Conservation (phyloP, 2,113 vertebrate genomes). For the Varanus salvator region DNA sequence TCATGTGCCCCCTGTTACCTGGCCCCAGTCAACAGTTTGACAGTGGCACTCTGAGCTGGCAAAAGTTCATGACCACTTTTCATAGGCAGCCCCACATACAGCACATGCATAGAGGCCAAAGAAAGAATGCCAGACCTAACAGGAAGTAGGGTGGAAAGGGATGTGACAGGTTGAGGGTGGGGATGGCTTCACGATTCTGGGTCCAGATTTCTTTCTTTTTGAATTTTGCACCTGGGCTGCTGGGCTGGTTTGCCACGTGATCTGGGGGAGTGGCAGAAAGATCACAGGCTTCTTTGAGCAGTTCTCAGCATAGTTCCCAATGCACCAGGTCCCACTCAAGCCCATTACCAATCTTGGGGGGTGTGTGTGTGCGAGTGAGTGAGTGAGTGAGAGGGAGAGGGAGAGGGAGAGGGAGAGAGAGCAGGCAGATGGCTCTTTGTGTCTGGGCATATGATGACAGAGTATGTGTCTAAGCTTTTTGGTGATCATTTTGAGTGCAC, state of each 20-base stretch:
- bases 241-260: not conserved
- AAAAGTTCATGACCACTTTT: no score
- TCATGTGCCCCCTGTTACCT: no score
- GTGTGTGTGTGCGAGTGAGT: no score
- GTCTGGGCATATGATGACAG: not conserved
- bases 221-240: not conserved
- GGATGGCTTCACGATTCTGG: not conserved
- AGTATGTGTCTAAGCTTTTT: not conserved
- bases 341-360: no score
- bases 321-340: not conserved
- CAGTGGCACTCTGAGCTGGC: no score
- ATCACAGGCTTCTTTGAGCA: not conserved
- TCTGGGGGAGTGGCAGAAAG: not conserved
- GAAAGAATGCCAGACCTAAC: not conserved
- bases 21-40: no score
- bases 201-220: not conserved
- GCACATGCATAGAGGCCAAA: not conserved
- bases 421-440: not conserved
- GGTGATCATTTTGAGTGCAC: not conserved
- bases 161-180: not conserved
- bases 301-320: not conserved
- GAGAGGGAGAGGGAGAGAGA: not conserved
- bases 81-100: no score
- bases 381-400: no score
- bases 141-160: not conserved